A percentile compares a stretch with the other conserved stretches of the same genome.
phyloP scores from a whole-genome alignment of 2,113 vertebrate species.

The Albula glossodonta region DNA sequence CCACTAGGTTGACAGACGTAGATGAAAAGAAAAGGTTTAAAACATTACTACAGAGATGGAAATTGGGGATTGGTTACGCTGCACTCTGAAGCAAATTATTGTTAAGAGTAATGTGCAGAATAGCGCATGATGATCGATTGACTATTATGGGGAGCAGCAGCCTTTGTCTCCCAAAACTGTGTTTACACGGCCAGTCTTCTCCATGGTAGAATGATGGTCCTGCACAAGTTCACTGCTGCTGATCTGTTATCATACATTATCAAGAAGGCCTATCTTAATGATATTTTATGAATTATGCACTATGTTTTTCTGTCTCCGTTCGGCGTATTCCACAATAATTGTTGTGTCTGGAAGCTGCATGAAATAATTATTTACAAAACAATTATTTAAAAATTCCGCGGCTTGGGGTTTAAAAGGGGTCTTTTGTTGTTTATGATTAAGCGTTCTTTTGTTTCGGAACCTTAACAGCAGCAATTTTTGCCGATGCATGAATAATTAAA shows the following conservation, averaged over 20 bases:
- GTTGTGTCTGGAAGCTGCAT: not conserved
- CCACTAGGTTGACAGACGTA: constrained; percentile 71
- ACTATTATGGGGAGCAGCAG: constrained; percentile 65
- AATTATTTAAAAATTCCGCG: no score
- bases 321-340: not conserved
- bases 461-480: no score
- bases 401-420: no score
- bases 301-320: not conserved
- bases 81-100: constrained; percentile 71
- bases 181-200: not conserved
- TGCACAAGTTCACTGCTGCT: not conserved
- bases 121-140: constrained; percentile 68
- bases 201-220: not conserved
- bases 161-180: constrained; percentile 55
- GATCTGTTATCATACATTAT: not conserved
- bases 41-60: constrained; percentile 71
- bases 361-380: no score
- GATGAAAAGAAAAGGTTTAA: constrained; percentile 69
- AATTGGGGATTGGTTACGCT: constrained; percentile 43
- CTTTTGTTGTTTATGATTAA: no score
- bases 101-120: constrained; percentile 72
- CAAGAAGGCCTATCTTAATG: not conserved
- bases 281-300: not conserved
- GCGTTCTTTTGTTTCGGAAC: no score
- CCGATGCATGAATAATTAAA: no score